Evolutionary conservation across 2,888 invertebrate genomes (phyloP), one percentile per base, ranked within the genome.

Genomic region (Hesperia comma): DNA sequence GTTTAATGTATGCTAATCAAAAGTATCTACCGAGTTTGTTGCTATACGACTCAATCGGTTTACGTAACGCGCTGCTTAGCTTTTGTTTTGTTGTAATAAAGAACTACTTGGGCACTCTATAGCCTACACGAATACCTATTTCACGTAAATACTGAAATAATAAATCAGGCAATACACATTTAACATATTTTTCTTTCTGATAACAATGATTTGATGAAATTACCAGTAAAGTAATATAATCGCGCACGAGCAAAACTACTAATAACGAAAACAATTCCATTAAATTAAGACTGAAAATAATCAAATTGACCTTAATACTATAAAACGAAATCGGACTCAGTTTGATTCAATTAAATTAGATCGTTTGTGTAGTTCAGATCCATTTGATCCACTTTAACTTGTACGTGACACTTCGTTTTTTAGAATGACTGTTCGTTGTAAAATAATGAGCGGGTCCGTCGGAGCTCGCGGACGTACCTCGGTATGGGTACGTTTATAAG

Each of bases 1-100:
- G 70, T 71, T 74, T 72, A 76, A 63, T 74, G 63, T 73, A 73
- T 71, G 71, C 69, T 76, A 75, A 76, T 74, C 68, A 74, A 70
- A 71, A 70, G 69, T 70, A 56, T 12, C 17, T 57, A 57, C 51
- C 21, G n/a, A n/a, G 61, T 63, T 67, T 67, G 55, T 70, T 62
- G 21, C 63, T 62, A 21, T 62, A 56, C 49, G 32, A 41, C 15
- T 60, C 46, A 32, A 33, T 46, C 2, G 15, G 49, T 49, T 49
- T 49, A 49, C 8, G 46, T 46, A 17, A 8, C 46, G 46, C 17
- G 41, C n/a, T 12, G 37, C 37, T 37, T 37, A 12, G 37, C 12
- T 37, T 37, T 10, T 37, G 12, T 37, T 37, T 12, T 37, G 12
- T 37, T 10, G 10, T 37, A 37, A 37, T 37, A 4, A 4, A 37